Evolutionary conservation across 2,797 vertebrate species (phyloP).

Genomic region (Clangula hyemalis): DNA sequence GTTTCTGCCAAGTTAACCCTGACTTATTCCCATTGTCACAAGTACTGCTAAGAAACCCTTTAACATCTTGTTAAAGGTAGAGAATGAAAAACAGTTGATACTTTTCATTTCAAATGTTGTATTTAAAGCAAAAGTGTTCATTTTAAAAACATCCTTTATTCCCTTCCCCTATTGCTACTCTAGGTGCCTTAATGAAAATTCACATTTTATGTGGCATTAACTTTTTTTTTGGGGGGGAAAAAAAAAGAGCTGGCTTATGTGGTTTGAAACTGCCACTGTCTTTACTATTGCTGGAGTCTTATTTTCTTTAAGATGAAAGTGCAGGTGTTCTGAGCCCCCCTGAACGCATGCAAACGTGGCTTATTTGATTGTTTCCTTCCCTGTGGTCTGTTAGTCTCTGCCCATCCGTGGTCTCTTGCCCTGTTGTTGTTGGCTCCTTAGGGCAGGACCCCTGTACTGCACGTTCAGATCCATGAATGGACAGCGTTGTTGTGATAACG

Average conservation of each 20-base stretch:
- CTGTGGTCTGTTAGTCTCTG: not conserved
- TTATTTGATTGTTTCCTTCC: not conserved
- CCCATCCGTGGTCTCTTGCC: not conserved
- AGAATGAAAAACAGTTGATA: not conserved
- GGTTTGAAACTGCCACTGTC: not conserved
- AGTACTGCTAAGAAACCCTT: constrained; percentile 9
- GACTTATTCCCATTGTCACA: not conserved
- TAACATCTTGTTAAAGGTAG: not conserved
- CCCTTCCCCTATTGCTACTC: not conserved
- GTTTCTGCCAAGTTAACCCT: constrained; percentile 51
- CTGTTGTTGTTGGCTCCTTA: not conserved
- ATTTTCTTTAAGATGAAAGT: not conserved
- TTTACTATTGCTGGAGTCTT: not conserved
- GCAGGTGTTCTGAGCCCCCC: not conserved
- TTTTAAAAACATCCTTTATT: not conserved
- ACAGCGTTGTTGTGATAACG: not conserved
- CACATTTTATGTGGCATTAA: not conserved
- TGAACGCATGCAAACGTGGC: not conserved
- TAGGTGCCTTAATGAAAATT: not conserved
- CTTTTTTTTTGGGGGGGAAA: not conserved
- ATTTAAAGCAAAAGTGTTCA: not conserved
- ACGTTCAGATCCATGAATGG: not conserved
- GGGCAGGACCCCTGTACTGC: not conserved
- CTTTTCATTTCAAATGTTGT: not conserved
- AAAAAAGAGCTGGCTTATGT: not conserved